These are phyloP conservation scores for Tiliacea citrago DNA, from an alignment of 2,888 invertebrate genomes.

Conservation along the genomic window DNA sequence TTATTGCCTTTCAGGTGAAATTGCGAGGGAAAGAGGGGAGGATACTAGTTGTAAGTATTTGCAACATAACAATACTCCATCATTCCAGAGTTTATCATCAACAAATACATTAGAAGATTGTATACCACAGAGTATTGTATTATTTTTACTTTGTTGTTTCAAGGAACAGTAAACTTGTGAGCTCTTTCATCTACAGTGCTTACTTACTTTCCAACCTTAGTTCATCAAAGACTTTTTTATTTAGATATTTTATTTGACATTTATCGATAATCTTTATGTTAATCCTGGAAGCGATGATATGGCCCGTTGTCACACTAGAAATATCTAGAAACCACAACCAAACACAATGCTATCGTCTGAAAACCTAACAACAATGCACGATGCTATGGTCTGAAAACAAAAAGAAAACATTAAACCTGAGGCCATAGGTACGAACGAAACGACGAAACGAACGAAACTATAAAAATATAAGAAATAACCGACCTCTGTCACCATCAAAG, in stretches of 20 bases:
- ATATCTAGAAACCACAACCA: neutral
- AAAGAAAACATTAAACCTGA: neutral
- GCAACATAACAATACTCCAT: neutral
- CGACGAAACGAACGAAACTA: neutral
- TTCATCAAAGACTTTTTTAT: neutral
- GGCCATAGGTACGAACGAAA: neutral
- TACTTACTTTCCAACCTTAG: neutral
- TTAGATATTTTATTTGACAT: neutral
- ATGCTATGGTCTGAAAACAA: neutral
- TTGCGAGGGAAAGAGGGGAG: slow-evolving; percentile 94
- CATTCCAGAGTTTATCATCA: slow-evolving; percentile 8
- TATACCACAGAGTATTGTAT: neutral
- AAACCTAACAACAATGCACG: neutral
- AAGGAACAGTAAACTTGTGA: neutral
- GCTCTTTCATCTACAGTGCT: neutral
- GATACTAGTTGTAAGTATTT: slow-evolving; percentile 94
- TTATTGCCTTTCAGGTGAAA: slow-evolving; percentile 92
- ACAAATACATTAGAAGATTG: neutral
- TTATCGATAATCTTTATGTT: neutral
- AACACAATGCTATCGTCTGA: neutral
- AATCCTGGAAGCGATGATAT: neutral
- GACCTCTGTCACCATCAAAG: neutral
- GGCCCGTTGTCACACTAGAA: neutral
- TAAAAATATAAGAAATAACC: neutral
- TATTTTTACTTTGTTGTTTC: neutral